These are phyloP conservation scores for Leptobrachium leishanense DNA, from an alignment of 2,113 vertebrate genomes.

Conservation along the genomic window DNA sequence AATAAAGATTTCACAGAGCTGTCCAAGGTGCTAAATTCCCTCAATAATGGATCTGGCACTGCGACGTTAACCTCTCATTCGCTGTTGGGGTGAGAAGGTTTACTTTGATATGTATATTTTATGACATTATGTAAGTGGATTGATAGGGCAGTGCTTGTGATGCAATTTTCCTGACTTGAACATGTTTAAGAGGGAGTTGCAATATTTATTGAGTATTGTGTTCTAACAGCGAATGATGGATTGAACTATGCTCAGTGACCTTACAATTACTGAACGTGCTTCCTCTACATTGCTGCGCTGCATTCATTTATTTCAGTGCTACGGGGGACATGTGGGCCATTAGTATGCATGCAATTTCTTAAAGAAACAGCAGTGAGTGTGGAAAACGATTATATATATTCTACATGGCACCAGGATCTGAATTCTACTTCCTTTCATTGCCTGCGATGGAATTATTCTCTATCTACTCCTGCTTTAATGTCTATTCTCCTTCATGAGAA, in stretches of 20 bases:
- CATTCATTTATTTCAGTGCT: slow-evolving; percentile 20
- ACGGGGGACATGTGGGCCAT: slow-evolving; percentile 21
- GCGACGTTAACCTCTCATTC: slow-evolving; percentile 97
- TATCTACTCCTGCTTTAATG: too few species aligned
- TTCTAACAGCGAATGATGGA: slow-evolving; percentile 76
- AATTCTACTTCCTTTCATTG: neutral
- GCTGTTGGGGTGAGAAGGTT: slow-evolving; percentile 89
- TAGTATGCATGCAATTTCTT: slow-evolving; percentile 11
- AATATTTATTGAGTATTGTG: slow-evolving; percentile 78
- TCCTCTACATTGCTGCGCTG: slow-evolving; percentile 48
- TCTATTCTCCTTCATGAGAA: too few species aligned
- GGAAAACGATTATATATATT: neutral
- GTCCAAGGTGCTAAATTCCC: slow-evolving; percentile 98
- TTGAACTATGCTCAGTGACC: slow-evolving; percentile 80
- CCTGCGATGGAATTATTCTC: neutral
- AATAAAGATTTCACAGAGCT: slow-evolving; percentile 99
- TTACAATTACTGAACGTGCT: slow-evolving; percentile 65
- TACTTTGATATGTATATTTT: slow-evolving; percentile 85
- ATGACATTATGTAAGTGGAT: slow-evolving; percentile 85
- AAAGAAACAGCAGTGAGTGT: neutral
- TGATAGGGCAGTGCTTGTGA: slow-evolving; percentile 77
- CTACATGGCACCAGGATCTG: too few species aligned
- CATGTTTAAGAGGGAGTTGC: slow-evolving; percentile 73
- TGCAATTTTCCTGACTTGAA: slow-evolving; percentile 77
- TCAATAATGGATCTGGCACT: slow-evolving; percentile 98